Evolutionary conservation across 2,888 invertebrate species (phyloP).

Genomic region (Netelia inedita): DNA sequence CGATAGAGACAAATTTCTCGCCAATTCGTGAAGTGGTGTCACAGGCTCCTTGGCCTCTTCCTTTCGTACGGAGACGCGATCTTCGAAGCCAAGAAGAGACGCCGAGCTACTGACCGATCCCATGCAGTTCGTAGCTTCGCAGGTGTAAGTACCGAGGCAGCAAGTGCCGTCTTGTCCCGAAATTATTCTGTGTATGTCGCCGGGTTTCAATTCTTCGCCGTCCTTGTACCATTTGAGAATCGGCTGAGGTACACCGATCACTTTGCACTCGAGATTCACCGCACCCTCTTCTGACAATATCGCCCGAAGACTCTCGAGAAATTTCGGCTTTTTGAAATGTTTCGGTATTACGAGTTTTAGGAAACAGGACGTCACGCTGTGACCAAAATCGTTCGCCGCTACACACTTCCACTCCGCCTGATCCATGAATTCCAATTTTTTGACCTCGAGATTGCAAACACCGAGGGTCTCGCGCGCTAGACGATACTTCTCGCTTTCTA

Average conservation of each 20-base stretch:
- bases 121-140: constrained; percentile 96
- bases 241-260: constrained; percentile 96
- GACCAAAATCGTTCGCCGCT: constrained; percentile 95
- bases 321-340: constrained; percentile 95
- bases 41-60: constrained; percentile 82
- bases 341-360: constrained; percentile 94
- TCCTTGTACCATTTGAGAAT: constrained; percentile 97
- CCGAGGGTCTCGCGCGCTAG: constrained; percentile 90
- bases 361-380: constrained; percentile 95
- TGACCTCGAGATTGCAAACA: constrained; percentile 90
- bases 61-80: constrained; percentile 84
- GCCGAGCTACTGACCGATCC: constrained; percentile 95
- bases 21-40: constrained; percentile 86
- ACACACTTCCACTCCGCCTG: constrained; percentile 96
- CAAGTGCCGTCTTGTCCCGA: constrained; percentile 96
- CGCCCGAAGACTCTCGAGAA: constrained; percentile 94
- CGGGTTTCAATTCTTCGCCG: constrained; percentile 94
- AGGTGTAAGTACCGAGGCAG: constrained; percentile 95
- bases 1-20: constrained; percentile 93
- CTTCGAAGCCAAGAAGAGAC: constrained; percentile 94
- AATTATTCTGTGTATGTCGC: constrained; percentile 96
- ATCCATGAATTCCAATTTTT: constrained; percentile 92
- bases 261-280: constrained; percentile 96
- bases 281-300: constrained; percentile 95
- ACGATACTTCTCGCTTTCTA: constrained; percentile 90